A percentile compares a stretch with the other conserved stretches of the same genome.
Conservation (phyloP, 1,140 invertebrate genomes). For the Venturia canescens region DNA sequence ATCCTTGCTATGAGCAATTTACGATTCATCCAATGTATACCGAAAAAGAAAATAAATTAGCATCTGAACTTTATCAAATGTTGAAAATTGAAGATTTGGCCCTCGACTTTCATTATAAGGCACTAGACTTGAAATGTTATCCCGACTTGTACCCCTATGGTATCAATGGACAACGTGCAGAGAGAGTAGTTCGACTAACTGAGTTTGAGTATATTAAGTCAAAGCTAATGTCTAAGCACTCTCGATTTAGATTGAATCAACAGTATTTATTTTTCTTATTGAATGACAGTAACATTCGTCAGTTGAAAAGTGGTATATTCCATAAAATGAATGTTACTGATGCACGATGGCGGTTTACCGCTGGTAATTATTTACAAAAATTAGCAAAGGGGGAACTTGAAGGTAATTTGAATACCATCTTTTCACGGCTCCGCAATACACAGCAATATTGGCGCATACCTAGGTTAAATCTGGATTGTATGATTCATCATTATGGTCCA, state of each 20-base stretch:
- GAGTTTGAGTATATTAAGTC: conserved; percentile 51
- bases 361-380: conserved; percentile 57
- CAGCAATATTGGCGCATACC: conserved; percentile 60
- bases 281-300: conserved; percentile 48
- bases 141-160: conserved; percentile 55
- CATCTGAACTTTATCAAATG: conserved; percentile 27
- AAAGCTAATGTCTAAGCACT: conserved; percentile 51
- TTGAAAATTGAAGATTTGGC: conserved; percentile 47
- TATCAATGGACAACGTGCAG: conserved; percentile 51
- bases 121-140: conserved; percentile 53
- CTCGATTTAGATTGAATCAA: conserved; percentile 52
- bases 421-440: conserved; percentile 60
- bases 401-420: conserved; percentile 58
- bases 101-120: conserved; percentile 40
- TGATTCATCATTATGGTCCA: conserved; percentile 65
- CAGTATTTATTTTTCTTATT: conserved; percentile 58
- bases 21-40: conserved; percentile 51
- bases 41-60: conserved; percentile 51
- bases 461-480: conserved; percentile 60
- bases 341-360: conserved; percentile 55
- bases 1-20: conserved; percentile 52
- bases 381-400: conserved; percentile 58
- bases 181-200: conserved; percentile 43
- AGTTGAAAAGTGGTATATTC: conserved; percentile 55
- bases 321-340: conserved; percentile 64